Evolutionary conservation across 2,113 vertebrate species (phyloP).

Genomic region (Jacana jacana): DNA sequence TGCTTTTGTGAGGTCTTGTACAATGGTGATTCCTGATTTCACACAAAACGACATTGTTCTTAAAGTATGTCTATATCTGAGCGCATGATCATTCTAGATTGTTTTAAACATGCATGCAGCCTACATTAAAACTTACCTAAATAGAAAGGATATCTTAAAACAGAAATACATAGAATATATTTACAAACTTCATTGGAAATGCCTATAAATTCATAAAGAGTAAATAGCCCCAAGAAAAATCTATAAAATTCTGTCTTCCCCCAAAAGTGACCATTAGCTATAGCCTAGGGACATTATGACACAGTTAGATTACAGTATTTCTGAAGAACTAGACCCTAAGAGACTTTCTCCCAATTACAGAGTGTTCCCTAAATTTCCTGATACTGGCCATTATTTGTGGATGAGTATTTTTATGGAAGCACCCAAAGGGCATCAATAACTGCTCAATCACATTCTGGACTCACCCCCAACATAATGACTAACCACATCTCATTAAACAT

Average conservation of each 20-base stretch:
- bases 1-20: background rate
- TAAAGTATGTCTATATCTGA: background rate
- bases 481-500: background rate
- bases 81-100: background rate
- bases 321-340: background rate
- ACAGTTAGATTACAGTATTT: background rate
- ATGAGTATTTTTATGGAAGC: background rate
- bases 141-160: background rate
- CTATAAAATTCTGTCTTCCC: background rate
- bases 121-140: background rate
- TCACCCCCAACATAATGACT: background rate
- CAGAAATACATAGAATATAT: background rate
- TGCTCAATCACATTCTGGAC: background rate
- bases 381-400: background rate
- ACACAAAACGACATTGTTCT: background rate
- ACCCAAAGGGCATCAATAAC: background rate
- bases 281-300: background rate
- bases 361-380: background rate
- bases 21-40: background rate
- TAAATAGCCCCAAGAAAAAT: background rate
- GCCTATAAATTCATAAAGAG: background rate
- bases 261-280: background rate
- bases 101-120: background rate
- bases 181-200: background rate
- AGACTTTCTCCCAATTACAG: background rate